These are phyloP conservation scores for Carpatolechia fugitivella DNA, from an alignment of 2,888 invertebrate species.

Conservation along the genomic window DNA sequence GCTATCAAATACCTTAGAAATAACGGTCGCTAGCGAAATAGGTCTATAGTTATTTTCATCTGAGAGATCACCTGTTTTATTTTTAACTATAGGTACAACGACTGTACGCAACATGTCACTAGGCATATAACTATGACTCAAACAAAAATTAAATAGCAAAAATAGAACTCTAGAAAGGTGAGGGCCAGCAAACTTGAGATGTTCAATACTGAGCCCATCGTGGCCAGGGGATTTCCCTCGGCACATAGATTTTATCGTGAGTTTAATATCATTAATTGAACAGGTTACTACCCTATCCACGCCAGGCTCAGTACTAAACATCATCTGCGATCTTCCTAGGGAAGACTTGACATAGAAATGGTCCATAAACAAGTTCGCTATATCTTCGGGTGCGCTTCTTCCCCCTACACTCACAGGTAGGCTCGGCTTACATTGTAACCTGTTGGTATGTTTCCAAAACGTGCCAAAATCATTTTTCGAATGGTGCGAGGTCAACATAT, in stretches of 20 bases:
- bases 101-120: constrained; percentile 10
- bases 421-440: not conserved
- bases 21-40: too few species aligned
- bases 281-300: not conserved
- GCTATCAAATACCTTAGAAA: constrained; percentile 16
- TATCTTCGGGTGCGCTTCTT: not conserved
- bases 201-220: too few species aligned
- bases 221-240: not conserved
- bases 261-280: not conserved
- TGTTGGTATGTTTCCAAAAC: not conserved
- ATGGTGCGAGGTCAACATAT: not conserved
- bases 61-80: constrained; percentile 7
- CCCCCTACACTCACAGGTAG: not conserved
- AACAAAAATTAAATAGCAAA: not conserved
- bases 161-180: not conserved
- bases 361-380: not conserved
- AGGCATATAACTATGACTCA: not conserved
- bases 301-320: not conserved
- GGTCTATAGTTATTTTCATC: not conserved
- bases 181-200: not conserved
- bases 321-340: not conserved
- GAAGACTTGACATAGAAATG: not conserved
- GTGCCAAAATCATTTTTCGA: not conserved
- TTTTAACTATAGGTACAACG: constrained; percentile 13
- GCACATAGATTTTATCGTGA: not conserved